Base-by-base conservation (phyloP, 2,888 invertebrate species). In the Acanthacorydalis orientalis region DNA sequence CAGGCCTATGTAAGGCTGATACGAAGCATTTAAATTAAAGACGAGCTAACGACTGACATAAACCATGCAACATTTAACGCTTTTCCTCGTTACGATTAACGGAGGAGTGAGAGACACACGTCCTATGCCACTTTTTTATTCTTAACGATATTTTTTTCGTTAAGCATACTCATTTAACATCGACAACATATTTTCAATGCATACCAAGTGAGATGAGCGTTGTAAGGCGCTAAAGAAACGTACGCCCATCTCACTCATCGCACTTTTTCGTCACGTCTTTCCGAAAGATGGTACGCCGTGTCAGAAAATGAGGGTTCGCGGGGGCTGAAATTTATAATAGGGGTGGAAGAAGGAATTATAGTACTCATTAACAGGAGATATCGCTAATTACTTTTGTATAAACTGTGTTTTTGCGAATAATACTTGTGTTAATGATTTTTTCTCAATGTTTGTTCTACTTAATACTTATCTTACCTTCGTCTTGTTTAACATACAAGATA, bases 311-410 rank as follows among this genome's bases (percentile, higher is more conserved):
- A 38, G 14, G 15, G 14, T 38, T 14, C 38, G 41, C 16, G 12
- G 31, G 31, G 16, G 31, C 12, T 31, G 31, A 42, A 12, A 16
- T 12, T 11, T 42, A 42, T 42, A 31, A 31, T 16, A 31, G 12
- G 42, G 31, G 31, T 8, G 10, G 31, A 9, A 44, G 37, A 23
- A 34, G 37, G 35, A 44, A 44, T 44, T 44, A 44, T 44, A 40
- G 41, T 32, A 34, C 40, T 37, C 46, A 46, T 46, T 46, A 46
- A 46, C 46, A 46, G 34, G 33, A 31, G 14, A 40, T 46, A 40
- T 39, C 46, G 33, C 46, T 46, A 46, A 46, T 46, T 46, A 46
- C 46, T 46, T 39, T 46, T 46, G 33, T 41, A 46, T 46, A 32
- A 46, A 33, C 40, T 46, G 35, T 23, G 23, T 23, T 23, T 23